phyloP scores from a whole-genome alignment of 2,113 vertebrate species.

The Phoxinus phoxinus region DNA sequence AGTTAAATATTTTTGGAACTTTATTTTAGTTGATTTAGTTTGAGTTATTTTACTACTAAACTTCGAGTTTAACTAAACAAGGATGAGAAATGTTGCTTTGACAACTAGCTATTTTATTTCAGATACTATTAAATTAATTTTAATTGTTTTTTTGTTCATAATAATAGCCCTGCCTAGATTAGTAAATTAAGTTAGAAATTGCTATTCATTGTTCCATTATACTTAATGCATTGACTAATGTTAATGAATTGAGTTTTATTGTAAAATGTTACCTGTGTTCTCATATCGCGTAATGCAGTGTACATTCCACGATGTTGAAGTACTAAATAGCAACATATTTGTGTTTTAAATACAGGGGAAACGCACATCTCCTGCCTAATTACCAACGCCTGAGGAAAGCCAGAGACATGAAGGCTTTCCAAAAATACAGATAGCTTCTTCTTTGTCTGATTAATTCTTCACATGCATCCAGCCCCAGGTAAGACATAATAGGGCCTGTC shows the following conservation, averaged over 20 bases:
- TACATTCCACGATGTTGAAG: constrained; percentile 14
- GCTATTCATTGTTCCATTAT: not conserved
- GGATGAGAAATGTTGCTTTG: too few relatives aligned
- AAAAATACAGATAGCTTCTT: constrained; percentile 53
- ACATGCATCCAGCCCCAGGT: constrained; percentile 54
- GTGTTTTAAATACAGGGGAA: constrained; percentile 46
- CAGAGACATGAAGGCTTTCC: constrained; percentile 55
- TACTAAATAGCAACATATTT: constrained; percentile 33
- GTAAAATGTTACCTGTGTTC: not conserved
- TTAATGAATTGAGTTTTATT: not conserved
- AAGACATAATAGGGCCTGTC: constrained; percentile 53
- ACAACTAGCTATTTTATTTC: too few relatives aligned
- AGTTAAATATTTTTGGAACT: too few relatives aligned
- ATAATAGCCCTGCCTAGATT: not conserved
- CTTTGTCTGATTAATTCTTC: constrained; percentile 55
- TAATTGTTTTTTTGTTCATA: not conserved
- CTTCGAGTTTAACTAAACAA: too few relatives aligned
- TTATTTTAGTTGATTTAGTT: too few relatives aligned
- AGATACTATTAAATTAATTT: too few relatives aligned
- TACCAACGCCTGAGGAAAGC: constrained; percentile 44
- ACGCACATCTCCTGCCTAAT: constrained; percentile 41
- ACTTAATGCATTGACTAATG: not conserved
- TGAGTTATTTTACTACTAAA: too few relatives aligned
- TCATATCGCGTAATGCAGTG: not conserved
- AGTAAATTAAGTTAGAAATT: not conserved